Conservation (phyloP, 2,113 vertebrate genomes). For the Tautogolabrus adspersus region DNA sequence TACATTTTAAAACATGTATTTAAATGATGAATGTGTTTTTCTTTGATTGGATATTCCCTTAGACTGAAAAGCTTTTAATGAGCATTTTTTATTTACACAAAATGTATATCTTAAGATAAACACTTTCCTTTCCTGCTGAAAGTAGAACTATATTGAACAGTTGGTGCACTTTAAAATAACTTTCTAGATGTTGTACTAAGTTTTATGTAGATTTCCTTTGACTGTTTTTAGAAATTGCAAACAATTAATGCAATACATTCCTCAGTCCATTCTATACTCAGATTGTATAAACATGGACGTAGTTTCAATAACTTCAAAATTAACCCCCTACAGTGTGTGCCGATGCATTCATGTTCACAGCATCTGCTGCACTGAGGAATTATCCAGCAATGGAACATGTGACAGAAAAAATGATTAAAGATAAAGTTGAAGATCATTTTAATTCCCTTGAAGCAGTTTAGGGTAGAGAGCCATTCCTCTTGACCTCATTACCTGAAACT, state of each 20-base stretch:
- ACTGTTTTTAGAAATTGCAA: no score
- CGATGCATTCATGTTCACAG: no score
- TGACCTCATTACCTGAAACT: conserved; percentile 27
- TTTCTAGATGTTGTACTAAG: background rate
- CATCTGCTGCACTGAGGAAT: no score
- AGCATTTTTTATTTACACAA: background rate
- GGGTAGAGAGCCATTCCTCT: background rate
- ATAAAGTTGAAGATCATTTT: no score
- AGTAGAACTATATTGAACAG: background rate
- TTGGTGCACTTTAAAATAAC: background rate
- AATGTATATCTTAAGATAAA: background rate
- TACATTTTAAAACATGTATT: conserved; percentile 1
- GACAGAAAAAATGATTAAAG: no score
- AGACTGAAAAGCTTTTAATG: background rate
- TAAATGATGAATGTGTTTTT: background rate
- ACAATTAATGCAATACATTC: no score
- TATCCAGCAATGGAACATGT: no score
- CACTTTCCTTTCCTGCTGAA: background rate
- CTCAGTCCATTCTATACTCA: no score
- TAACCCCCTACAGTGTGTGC: no score
- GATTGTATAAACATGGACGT: no score
- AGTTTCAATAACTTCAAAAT: no score
- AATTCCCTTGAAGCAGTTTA: no score
- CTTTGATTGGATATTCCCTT: background rate
- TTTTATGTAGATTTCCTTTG: background rate